Base-by-base conservation (phyloP, 2,113 vertebrate species). In the Phylloscopus trochilus region DNA sequence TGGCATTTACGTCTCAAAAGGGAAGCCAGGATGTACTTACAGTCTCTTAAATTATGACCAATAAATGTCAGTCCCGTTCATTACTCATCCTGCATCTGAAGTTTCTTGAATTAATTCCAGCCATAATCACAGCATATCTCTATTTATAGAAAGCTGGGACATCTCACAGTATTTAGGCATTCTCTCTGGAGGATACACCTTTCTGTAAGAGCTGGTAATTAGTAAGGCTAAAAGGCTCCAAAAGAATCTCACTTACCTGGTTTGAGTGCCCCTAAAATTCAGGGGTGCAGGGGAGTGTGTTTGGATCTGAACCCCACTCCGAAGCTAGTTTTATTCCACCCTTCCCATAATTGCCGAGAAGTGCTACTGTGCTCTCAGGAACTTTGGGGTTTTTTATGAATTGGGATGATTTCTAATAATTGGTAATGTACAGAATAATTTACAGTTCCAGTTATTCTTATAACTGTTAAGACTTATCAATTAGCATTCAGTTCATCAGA, bases 101-200 rank as follows among this genome's bases (percentile, higher is more conserved):
- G 87, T 95, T 93, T 92, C 86, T 97, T 97, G 89, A 97, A 97
- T 96, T 97, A 97, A 97, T 97, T 97, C 95, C 96, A 98, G 89
- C 24, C 88, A 94, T 96, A 95, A 97, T 97, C 92, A 93, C 91
- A 87, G 93, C 92, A 91, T 96, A 89, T 93, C 77, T 94, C 80
- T 98, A 97, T 97, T 97, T 97, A 96, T 97, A 96, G 96, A 85
- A 96, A 96, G 93, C 84, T 15, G 47, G 72, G 84, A 75, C 87
- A 95, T 95, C 82, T 94, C 74, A 87, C 73, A 95, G 79, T 94
- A 96, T 93, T 97, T 93, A 96, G 87, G 83, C 63, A 39, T 93
- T 95, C 52, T 95, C 22, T 93, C 68, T 93, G 55, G 93, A 94
- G 73, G 51, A 89, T 90, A 88, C 37, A 95, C 92, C 89, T 97